phyloP scores from a whole-genome alignment of 1,140 invertebrate genomes.

The Armadillidium nasatum region DNA sequence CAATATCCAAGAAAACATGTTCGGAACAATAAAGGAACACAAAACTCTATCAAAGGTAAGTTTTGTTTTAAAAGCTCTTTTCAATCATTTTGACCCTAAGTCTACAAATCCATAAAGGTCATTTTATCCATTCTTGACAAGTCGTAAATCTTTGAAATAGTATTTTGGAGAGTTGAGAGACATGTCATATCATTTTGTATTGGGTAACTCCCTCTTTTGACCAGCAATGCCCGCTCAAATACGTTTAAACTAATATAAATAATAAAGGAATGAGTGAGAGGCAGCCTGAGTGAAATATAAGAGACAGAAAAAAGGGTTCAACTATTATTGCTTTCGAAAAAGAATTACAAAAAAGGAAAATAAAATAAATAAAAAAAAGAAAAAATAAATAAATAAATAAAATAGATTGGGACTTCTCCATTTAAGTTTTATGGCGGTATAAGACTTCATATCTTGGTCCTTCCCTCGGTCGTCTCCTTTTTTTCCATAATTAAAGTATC shows the following conservation, averaged over 20 bases:
- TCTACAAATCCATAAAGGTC: neutral
- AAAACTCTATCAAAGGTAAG: neutral
- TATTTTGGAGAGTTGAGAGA: slow-evolving; percentile 7
- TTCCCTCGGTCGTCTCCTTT: no score
- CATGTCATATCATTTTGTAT: slow-evolving; percentile 13
- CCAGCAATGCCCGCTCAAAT: slow-evolving; percentile 1
- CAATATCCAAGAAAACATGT: neutral
- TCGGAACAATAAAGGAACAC: slow-evolving; percentile 5
- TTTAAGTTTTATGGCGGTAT: no score
- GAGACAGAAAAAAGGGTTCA: neutral
- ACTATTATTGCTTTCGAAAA: neutral
- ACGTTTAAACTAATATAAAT: slow-evolving; percentile 1
- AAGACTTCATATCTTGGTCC: no score
- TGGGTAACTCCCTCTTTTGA: slow-evolving; percentile 9
- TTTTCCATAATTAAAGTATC: no score
- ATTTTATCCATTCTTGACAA: neutral
- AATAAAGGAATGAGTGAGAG: neutral
- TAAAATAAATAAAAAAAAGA: neutral
- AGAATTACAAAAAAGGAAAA: neutral
- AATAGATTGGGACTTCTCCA: neutral
- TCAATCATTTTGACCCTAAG: neutral
- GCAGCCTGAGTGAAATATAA: neutral
- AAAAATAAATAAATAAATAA: neutral
- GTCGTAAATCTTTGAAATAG: neutral
- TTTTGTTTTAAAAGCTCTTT: neutral